Evolutionary conservation across 1,140 invertebrate species (phyloP).

Genomic region (Eubasilissa regina): DNA sequence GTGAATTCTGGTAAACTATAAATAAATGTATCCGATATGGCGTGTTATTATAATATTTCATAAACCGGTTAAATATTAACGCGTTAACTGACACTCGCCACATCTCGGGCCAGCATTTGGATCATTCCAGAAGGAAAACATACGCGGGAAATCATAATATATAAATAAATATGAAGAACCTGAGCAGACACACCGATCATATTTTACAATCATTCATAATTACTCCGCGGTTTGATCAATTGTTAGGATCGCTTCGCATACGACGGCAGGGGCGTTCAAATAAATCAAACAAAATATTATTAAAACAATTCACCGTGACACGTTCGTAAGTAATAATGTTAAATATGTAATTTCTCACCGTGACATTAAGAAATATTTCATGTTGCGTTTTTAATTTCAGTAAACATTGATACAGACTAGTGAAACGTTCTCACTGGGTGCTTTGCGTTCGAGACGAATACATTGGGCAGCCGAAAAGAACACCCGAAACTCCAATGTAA

Average conservation of each 20-base stretch:
- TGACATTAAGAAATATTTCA: conserved; percentile 15
- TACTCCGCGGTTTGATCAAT: conserved; percentile 25
- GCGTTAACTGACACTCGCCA: conserved; percentile 72
- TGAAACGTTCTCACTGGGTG: conserved; percentile 14
- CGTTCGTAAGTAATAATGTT: neutral
- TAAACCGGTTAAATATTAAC: conserved; percentile 74
- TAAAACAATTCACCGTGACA: neutral
- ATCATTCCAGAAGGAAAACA: conserved; percentile 48
- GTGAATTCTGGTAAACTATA: conserved; percentile 31
- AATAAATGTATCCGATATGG: conserved; percentile 54
- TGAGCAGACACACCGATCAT: conserved; percentile 53
- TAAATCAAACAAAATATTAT: conserved; percentile 4
- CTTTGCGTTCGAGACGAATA: neutral
- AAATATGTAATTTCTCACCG: conserved; percentile 4
- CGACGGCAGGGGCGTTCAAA: conserved; percentile 9
- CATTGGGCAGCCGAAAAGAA: neutral
- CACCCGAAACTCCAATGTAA: conserved; percentile 34
- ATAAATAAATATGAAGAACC: conserved; percentile 41
- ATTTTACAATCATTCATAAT: conserved; percentile 55
- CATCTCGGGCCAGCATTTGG: conserved; percentile 43
- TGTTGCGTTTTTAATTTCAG: conserved; percentile 7
- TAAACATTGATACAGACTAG: conserved; percentile 16
- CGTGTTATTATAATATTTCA: conserved; percentile 75
- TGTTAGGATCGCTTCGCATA: conserved; percentile 10
- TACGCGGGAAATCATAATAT: conserved; percentile 38